Percentiles rank a stretch among this genome's conserved stretches.
Evolutionary conservation across 2,113 vertebrate species (phyloP).

Genomic region (Loxodonta africana): DNA sequence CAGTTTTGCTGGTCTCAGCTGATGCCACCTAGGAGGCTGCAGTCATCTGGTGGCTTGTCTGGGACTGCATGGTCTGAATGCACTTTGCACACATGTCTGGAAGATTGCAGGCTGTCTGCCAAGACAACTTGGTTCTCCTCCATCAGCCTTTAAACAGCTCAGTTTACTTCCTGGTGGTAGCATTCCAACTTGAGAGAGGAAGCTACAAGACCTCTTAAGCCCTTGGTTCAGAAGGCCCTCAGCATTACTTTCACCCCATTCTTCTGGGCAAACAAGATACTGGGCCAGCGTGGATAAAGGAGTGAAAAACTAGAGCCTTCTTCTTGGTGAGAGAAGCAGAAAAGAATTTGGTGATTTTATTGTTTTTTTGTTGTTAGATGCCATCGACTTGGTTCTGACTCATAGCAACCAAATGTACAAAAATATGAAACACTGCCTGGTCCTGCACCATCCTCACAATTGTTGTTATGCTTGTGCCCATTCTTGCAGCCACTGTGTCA

Average conservation of each 20-base stretch:
- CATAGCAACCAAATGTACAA: too few relatives aligned
- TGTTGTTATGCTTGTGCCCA: too few relatives aligned
- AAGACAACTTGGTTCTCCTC: background rate
- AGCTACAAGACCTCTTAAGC: background rate
- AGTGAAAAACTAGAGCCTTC: background rate
- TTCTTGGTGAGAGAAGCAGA: background rate
- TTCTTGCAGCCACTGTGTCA: too few relatives aligned
- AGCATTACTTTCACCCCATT: background rate
- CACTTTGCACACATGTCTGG: background rate
- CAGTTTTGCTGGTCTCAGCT: background rate
- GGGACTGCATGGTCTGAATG: background rate
- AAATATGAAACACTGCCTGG: too few relatives aligned
- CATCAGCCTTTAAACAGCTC: background rate
- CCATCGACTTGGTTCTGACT: too few relatives aligned
- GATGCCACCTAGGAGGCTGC: background rate
- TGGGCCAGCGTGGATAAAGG: rapidly evolving
- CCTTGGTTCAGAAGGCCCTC: background rate
- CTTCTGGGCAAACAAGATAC: background rate
- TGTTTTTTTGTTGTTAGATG: too few relatives aligned
- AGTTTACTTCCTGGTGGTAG: background rate
- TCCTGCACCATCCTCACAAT: too few relatives aligned
- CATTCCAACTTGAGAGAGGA: background rate
- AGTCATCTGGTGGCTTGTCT: background rate
- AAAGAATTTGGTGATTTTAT: background rate
- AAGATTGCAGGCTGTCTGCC: background rate